phyloP scores from a whole-genome alignment of 2,113 vertebrate genomes.

The Strix uralensis region DNA sequence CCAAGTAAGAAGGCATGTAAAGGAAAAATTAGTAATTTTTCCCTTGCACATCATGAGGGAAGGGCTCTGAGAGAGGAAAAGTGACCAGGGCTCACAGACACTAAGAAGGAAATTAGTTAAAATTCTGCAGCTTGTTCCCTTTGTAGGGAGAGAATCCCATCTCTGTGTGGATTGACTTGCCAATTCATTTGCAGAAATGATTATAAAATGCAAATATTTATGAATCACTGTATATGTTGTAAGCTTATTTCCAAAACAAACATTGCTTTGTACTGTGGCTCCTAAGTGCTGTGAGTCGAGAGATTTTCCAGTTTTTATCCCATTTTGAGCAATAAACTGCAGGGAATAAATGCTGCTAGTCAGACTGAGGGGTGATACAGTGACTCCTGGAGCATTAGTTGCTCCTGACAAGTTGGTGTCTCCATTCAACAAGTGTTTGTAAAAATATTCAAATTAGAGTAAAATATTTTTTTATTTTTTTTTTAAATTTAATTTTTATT shows the following conservation, averaged over 20 bases:
- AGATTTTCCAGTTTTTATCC: not conserved
- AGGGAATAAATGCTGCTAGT: slow-evolving; percentile 22
- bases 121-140: slow-evolving; percentile 35
- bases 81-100: slow-evolving; percentile 5
- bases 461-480: slow-evolving; percentile 42
- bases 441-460: slow-evolving; percentile 41
- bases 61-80: slow-evolving; percentile 6
- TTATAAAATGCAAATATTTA: slow-evolving; percentile 73
- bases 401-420: slow-evolving; percentile 24
- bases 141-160: not conserved
- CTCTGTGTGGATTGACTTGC: slow-evolving; percentile 12
- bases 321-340: not conserved
- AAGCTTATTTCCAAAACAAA: slow-evolving; percentile 69
- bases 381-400: not conserved
- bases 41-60: not conserved
- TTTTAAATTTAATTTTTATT: slow-evolving; percentile 36
- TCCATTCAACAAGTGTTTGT: slow-evolving; percentile 36
- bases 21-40: not conserved
- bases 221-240: slow-evolving; percentile 50
- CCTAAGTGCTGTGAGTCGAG: not conserved
- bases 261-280: not conserved
- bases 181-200: slow-evolving; percentile 63
- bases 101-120: slow-evolving; percentile 44
- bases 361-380: not conserved
- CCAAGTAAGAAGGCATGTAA: not conserved